Percentiles rank a stretch among this genome's conserved stretches.
Conservation (phyloP, 2,888 invertebrate genomes). For the Hirudinaria manillensis region DNA sequence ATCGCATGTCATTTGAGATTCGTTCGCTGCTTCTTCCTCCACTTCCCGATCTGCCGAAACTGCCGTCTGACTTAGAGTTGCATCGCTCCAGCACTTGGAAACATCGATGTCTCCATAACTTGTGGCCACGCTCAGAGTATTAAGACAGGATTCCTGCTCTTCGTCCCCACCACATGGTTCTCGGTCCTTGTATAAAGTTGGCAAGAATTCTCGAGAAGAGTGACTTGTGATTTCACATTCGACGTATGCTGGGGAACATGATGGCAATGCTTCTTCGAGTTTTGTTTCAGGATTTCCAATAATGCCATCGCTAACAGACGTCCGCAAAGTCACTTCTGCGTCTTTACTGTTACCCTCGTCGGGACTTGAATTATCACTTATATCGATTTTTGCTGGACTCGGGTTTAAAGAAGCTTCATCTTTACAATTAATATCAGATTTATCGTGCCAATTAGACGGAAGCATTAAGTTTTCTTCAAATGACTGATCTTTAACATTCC, state of each 20-base stretch:
- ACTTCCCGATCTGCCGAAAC: not conserved
- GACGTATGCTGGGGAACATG: not conserved
- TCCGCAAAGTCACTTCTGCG: not conserved
- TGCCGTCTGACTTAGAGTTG: constrained; percentile 8
- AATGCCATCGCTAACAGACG: not conserved
- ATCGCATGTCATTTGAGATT: not conserved
- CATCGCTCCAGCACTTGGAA: constrained; percentile 28
- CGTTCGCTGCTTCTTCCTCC: not conserved
- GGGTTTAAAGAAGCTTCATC: not conserved
- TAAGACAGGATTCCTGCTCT: not conserved
- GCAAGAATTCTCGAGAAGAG: not conserved
- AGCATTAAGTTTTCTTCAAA: constrained; percentile 7
- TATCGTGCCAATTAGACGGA: not conserved
- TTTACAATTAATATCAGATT: not conserved
- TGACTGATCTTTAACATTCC: constrained; percentile 20
- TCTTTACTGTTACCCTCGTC: not conserved
- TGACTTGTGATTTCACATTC: not conserved
- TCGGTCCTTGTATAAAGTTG: not conserved
- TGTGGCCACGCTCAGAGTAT: not conserved
- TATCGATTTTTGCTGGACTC: not conserved
- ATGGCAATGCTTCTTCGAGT: not conserved
- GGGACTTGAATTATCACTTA: not conserved
- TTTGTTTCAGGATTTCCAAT: not conserved
- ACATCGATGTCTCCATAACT: constrained; percentile 1
- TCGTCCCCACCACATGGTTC: not conserved